Base-by-base conservation (phyloP, 2,888 invertebrate species). In the Scotopteryx bipunctaria region DNA sequence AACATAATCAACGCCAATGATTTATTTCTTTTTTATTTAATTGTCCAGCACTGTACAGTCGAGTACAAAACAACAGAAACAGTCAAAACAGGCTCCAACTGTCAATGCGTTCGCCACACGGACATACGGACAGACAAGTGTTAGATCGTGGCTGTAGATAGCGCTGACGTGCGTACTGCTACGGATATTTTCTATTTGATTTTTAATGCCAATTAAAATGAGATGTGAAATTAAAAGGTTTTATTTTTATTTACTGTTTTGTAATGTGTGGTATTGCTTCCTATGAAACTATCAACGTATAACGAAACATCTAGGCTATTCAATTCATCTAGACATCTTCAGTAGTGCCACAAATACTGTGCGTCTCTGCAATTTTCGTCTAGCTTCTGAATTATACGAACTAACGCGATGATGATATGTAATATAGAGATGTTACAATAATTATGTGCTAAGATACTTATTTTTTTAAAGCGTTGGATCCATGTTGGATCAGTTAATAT, bases 41-140 rank as follows among this genome's bases (percentile, higher is more conserved):
- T 38, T 6, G 32, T 40, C 27, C 15, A 35, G 23, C 2, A 31
- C 13, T n/a, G 43, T 53, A 43, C 43, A 13, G 16, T n/a, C 48
- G 15, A 31, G 36, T 14, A 54, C 44, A 54, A 54, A 48, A 61
- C 47, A 61, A 59, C 61, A 61, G 36, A 33, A 41, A 38, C 40
- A 55, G 57, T 57, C 53, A 57, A 42, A 54, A 45, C 44, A 41
- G 49, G 37, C 46, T 19, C 40, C 25, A n/a, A 50, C 58, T 59
- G 57, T 59, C 62, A 62, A 57, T 57, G 51, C 29, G 31, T 46
- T 45, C 32, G 40, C 37, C 45, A 44, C 52, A 32, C 55, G 56
- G 46, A 63, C 63, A 57, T 55, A 59, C 64, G 45, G 65, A 64
- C 64, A 48, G 66, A 64, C 65, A 52, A 60, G 61, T 63, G 64